phyloP scores from a whole-genome alignment of 2,113 vertebrate genomes.

The Gymnorhina tibicen region DNA sequence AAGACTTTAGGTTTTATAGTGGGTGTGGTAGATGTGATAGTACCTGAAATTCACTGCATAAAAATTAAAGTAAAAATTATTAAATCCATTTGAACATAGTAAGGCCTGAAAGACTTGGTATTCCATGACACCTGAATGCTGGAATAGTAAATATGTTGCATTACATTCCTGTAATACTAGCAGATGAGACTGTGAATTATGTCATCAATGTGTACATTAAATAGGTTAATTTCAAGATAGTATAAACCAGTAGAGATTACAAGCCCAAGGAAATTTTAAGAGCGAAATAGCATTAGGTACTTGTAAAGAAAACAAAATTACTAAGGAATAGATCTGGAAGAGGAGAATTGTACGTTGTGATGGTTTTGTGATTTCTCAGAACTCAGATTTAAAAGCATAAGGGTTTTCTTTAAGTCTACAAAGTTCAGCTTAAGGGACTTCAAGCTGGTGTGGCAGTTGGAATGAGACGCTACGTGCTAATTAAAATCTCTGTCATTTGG shows the following conservation, averaged over 20 bases:
- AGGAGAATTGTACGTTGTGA: not conserved
- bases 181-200: not conserved
- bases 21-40: not conserved
- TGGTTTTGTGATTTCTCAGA: not conserved
- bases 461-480: slow-evolving; percentile 13
- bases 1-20: not conserved
- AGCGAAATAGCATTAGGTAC: not conserved
- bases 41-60: not conserved
- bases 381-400: not conserved
- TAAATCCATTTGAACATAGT: not conserved
- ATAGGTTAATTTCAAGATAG: not conserved
- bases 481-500: slow-evolving; percentile 15
- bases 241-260: not conserved
- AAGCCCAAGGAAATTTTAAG: not conserved
- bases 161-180: not conserved
- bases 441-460: not conserved
- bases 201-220: not conserved
- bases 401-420: not conserved
- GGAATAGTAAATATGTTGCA: not conserved
- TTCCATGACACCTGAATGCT: not conserved
- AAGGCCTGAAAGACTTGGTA: not conserved
- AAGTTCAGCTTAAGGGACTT: not conserved
- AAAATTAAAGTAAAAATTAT: not conserved
- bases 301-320: not conserved
- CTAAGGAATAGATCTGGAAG: not conserved